Evolutionary conservation across 2,888 invertebrate species (phyloP), one percentile per base, ranked within the genome.

Genomic region (Harpagoxenus sublaevis): DNA sequence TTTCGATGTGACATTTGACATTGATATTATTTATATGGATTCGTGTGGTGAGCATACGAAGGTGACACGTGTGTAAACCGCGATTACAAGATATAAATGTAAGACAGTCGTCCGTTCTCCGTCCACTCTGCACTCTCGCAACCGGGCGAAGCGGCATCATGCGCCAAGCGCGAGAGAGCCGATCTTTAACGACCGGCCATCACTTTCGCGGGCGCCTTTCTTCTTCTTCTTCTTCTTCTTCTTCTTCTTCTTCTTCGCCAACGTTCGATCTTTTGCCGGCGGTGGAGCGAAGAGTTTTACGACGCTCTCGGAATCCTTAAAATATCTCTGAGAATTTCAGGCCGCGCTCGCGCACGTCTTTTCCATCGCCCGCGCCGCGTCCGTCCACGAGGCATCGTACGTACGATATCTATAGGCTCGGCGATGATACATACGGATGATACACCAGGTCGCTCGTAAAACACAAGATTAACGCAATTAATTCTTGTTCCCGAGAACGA

Each of bases 291-390:
- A 42, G 84, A 83, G 84, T 84, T 88, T 88, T 89, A 89, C 89
- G 89, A 89, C 86, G 86, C 84, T 84, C 83, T 85, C 68, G 86
- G 87, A 88, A 89, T 88, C 87, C 85, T 88, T 86, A 86, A 88
- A 87, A 87, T 88, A 86, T 89, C 84, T 84, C 66, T 42, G 81
- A 77, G 83, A 83, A 84, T 87, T 88, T 74, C 83, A 85, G 78
- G 18, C 66, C 53, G 62, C 31, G 39, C 65, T 73, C 57, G 82
- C 66, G 74, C 48, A 31, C 48, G 4, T 65, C 66, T 45, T 28
- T 8, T 45, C 28, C 23, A 35, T 23, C 45, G 23, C 23, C 23
- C 23, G 23, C 0, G 23, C 23, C 23, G 23, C 23, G 23, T 23
- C 35, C 78, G 45, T 70, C 31, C 45, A 18, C 31, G 55, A 28